These are phyloP conservation scores for Microtus montanus DNA, from an alignment of 2,113 vertebrate species.

Conservation along the genomic window DNA sequence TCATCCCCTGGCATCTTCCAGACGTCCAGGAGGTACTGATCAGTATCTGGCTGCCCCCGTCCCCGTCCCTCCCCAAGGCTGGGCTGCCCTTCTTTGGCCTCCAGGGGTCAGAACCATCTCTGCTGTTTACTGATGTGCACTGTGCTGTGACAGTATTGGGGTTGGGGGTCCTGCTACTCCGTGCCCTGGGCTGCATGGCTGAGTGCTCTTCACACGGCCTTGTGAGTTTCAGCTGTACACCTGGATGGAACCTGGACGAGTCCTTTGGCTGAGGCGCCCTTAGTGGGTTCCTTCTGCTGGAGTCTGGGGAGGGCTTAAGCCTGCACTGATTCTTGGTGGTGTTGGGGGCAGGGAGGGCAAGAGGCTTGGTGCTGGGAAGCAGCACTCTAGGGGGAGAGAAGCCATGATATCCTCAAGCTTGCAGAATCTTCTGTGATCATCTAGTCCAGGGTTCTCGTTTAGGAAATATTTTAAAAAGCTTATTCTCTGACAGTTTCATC, in stretches of 20 bases:
- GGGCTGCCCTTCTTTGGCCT: slow-evolving; percentile 68
- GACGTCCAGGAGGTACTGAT: neutral
- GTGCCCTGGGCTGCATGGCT: slow-evolving; percentile 50
- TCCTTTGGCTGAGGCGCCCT: neutral
- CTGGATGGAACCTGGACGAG: neutral
- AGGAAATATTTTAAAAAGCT: neutral
- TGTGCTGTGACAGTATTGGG: slow-evolving; percentile 65
- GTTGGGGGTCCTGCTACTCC: slow-evolving; percentile 32
- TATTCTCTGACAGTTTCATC: neutral
- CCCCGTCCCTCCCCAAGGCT: neutral
- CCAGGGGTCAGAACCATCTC: slow-evolving; percentile 84
- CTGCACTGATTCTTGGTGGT: neutral
- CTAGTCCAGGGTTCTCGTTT: neutral
- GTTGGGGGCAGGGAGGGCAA: neutral
- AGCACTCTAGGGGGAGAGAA: too few species aligned
- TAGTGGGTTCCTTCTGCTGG: neutral
- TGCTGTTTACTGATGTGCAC: slow-evolving; percentile 77
- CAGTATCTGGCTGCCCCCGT: neutral
- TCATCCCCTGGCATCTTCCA: neutral
- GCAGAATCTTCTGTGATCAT: neutral
- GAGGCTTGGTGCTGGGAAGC: neutral
- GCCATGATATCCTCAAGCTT: neutral
- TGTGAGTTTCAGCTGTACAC: neutral
- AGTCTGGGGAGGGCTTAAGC: fast-evolving
- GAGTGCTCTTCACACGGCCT: fast-evolving